These are phyloP conservation scores for Cyphomyrus plagiostoma DNA, from an alignment of 2,113 vertebrate species.

Conservation along the genomic window DNA sequence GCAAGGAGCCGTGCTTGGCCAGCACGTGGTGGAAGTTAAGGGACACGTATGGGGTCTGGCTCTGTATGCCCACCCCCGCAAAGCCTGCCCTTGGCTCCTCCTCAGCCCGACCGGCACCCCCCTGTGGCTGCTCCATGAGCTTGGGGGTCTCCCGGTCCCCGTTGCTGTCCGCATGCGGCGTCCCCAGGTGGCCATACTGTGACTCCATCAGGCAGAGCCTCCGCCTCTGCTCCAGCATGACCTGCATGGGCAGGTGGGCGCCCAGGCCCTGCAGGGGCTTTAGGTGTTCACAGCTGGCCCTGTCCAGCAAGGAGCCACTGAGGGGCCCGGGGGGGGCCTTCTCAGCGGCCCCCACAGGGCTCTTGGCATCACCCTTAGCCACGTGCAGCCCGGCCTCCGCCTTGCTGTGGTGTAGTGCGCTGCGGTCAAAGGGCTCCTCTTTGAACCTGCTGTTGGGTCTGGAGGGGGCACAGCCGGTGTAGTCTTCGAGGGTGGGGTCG, in stretches of 20 bases:
- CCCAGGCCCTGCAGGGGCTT: slow-evolving; percentile 52
- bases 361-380: slow-evolving; percentile 55
- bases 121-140: slow-evolving; percentile 35
- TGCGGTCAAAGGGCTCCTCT: slow-evolving; percentile 57
- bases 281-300: slow-evolving; percentile 59
- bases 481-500: slow-evolving; percentile 49
- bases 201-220: slow-evolving; percentile 62
- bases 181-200: slow-evolving; percentile 43
- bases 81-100: slow-evolving; percentile 43
- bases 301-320: slow-evolving; percentile 52
- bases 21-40: slow-evolving; percentile 79
- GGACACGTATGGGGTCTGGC: slow-evolving; percentile 71
- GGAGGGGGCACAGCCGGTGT: slow-evolving; percentile 49
- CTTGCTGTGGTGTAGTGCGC: slow-evolving; percentile 42
- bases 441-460: slow-evolving; percentile 58
- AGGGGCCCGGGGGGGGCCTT: slow-evolving; percentile 44
- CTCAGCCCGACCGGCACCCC: slow-evolving; percentile 37
- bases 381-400: slow-evolving; percentile 45
- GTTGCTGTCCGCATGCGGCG: slow-evolving; percentile 33
- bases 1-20: slow-evolving; percentile 67
- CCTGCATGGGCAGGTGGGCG: slow-evolving; percentile 61
- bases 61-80: slow-evolving; percentile 46
- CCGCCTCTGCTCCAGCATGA: slow-evolving; percentile 62
- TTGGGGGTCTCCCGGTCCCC: slow-evolving; percentile 38
- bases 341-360: slow-evolving; percentile 41